Percentiles rank a stretch among this genome's conserved stretches.
Evolutionary conservation across 2,113 vertebrate genomes (phyloP).

Genomic region (Corapipo altera): DNA sequence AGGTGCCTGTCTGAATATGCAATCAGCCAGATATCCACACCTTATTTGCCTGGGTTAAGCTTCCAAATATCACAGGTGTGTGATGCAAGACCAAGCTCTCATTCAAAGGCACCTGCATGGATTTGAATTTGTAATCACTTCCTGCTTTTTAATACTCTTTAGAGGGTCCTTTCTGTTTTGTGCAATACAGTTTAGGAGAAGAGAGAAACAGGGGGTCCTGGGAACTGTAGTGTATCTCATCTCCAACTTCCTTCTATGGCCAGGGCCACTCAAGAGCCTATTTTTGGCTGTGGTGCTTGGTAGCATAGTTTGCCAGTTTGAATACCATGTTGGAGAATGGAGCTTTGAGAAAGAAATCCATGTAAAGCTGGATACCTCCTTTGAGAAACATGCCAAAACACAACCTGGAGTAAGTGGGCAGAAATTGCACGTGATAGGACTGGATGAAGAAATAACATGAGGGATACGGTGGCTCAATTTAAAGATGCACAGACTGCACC

Average conservation of each 20-base stretch:
- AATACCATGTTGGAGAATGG: not conserved
- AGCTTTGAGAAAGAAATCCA: not conserved
- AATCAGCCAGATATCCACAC: slow-evolving; percentile 72
- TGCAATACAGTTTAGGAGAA: not conserved
- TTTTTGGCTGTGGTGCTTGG: not conserved
- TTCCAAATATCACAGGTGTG: slow-evolving; percentile 75
- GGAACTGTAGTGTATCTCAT: not conserved
- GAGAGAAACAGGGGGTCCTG: not conserved
- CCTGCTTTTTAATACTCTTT: slow-evolving; percentile 54
- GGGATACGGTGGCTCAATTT: not conserved
- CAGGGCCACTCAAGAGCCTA: not conserved
- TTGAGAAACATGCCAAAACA: slow-evolving; percentile 3
- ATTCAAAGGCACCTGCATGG: slow-evolving; percentile 68
- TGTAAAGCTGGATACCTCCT: not conserved
- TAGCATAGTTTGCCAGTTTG: not conserved
- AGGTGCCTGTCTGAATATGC: slow-evolving; percentile 73
- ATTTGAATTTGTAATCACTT: slow-evolving; percentile 70
- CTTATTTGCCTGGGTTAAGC: slow-evolving; percentile 68
- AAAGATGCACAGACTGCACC: not conserved
- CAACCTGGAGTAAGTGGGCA: not conserved
- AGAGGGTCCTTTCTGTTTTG: slow-evolving; percentile 43
- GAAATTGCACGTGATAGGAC: not conserved
- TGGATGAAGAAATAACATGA: not conserved
- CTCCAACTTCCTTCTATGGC: not conserved
- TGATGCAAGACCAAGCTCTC: slow-evolving; percentile 58